A percentile compares a stretch with the other conserved stretches of the same genome.
phyloP scores from a whole-genome alignment of 92 coral and sea anemone genomes.

The Heteractis magnifica region DNA sequence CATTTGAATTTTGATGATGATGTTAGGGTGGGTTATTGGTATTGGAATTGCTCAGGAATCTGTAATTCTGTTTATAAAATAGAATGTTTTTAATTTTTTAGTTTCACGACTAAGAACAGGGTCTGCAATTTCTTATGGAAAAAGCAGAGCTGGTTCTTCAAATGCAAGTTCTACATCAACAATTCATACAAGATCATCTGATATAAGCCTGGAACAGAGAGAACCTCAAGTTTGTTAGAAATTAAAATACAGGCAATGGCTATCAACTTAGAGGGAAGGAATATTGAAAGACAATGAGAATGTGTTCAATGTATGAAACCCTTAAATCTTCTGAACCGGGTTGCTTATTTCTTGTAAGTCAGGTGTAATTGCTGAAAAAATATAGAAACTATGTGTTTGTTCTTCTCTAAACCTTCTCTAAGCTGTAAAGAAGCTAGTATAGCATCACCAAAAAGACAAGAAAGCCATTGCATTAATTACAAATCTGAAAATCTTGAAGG shows the following conservation, averaged over 20 bases:
- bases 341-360: too few species aligned
- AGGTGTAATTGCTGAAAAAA: too few species aligned
- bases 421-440: too few species aligned
- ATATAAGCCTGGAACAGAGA: conserved; percentile 9
- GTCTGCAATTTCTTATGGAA: conserved; percentile 15
- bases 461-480: too few species aligned
- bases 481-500: too few species aligned
- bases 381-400: too few species aligned
- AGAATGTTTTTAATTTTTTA: neutral
- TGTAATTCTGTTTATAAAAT: neutral
- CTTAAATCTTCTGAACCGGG: neutral
- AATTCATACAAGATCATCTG: conserved; percentile 10
- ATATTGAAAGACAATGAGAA: neutral
- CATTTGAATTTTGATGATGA: neutral
- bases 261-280: neutral
- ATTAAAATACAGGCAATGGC: neutral
- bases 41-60: neutral
- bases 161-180: conserved; percentile 16
- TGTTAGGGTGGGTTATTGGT: neutral
- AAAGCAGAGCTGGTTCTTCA: conserved; percentile 10
- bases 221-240: conserved; percentile 25
- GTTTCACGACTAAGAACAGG: conserved; percentile 23
- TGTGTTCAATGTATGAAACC: neutral
- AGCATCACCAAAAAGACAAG: too few species aligned
- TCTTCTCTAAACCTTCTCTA: too few species aligned